These are phyloP conservation scores for Cheilosia scutellata DNA, from an alignment of 2,888 invertebrate genomes.

Conservation along the genomic window DNA sequence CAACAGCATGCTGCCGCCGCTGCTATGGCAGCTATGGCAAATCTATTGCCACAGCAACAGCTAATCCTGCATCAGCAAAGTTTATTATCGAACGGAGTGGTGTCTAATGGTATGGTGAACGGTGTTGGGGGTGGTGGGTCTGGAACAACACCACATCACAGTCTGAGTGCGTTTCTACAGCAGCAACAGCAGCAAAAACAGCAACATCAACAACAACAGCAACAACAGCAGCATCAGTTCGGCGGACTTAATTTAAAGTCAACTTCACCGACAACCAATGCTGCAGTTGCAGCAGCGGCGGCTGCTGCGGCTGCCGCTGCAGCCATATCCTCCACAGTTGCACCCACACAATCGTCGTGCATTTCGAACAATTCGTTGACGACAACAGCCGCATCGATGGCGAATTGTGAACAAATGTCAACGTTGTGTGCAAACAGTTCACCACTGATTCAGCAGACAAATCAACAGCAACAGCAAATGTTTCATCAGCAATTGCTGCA, in stretches of 20 bases:
- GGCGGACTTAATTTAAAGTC: constrained; percentile 68
- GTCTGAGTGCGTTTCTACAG: constrained; percentile 79
- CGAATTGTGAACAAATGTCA: constrained; percentile 78
- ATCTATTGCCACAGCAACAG: constrained; percentile 80
- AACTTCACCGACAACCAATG: constrained; percentile 79
- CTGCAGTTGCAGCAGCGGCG: constrained; percentile 77
- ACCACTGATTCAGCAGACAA: constrained; percentile 67
- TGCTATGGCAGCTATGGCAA: constrained; percentile 83
- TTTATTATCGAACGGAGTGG: constrained; percentile 80
- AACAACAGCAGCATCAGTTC: constrained; percentile 62
- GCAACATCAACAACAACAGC: constrained; percentile 80
- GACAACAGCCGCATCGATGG: constrained; percentile 76
- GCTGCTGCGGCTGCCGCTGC: constrained; percentile 77
- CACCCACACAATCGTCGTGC: constrained; percentile 76
- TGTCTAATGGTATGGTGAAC: constrained; percentile 74
- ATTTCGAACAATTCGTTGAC: constrained; percentile 73
- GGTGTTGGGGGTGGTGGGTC: constrained; percentile 63
- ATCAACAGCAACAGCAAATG: constrained; percentile 77
- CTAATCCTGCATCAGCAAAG: constrained; percentile 81
- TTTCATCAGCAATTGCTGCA: constrained; percentile 79
- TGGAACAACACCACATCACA: constrained; percentile 78
- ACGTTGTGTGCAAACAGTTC: constrained; percentile 77
- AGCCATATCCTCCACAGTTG: constrained; percentile 53
- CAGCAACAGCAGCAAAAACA: constrained; percentile 81
- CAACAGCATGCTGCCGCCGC: constrained; percentile 81